Conservation (phyloP, 2,797 vertebrate species). For the Microctenopoma stevenorrisi region DNA sequence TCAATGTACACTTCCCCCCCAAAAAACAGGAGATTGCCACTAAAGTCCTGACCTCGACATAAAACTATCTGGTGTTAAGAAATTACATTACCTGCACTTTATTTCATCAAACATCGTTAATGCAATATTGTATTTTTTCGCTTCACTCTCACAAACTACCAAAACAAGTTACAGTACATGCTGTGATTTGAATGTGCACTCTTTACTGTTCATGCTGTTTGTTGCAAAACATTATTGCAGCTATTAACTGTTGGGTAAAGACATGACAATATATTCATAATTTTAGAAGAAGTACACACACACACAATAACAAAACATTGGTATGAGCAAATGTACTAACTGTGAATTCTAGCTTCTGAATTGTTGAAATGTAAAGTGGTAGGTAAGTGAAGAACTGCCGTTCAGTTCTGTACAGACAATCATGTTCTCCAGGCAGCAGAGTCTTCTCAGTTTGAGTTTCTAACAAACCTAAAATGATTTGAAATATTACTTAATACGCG, state of each 20-base stretch:
- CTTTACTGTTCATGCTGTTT: background rate
- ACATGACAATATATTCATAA: background rate
- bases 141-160: background rate
- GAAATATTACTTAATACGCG: too few relatives aligned
- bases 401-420: background rate
- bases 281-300: background rate
- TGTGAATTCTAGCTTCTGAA: too few relatives aligned
- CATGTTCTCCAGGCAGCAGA: background rate
- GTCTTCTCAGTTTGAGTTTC: background rate
- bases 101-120: background rate
- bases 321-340: too few relatives aligned
- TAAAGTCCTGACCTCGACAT: slow-evolving; percentile 65
- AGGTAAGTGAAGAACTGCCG: too few relatives aligned
- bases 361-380: too few relatives aligned
- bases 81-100: slow-evolving; percentile 34
- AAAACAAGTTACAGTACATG: background rate
- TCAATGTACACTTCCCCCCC: slow-evolving; percentile 24
- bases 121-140: slow-evolving; percentile 2
- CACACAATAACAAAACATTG: background rate
- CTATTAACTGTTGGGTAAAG: background rate
- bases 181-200: background rate
- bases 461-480: too few relatives aligned
- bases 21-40: slow-evolving; percentile 59
- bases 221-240: background rate
- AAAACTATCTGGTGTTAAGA: slow-evolving; percentile 49